Conservation (phyloP, 2,888 invertebrate genomes). For the Caenorhabditis panamensis region DNA sequence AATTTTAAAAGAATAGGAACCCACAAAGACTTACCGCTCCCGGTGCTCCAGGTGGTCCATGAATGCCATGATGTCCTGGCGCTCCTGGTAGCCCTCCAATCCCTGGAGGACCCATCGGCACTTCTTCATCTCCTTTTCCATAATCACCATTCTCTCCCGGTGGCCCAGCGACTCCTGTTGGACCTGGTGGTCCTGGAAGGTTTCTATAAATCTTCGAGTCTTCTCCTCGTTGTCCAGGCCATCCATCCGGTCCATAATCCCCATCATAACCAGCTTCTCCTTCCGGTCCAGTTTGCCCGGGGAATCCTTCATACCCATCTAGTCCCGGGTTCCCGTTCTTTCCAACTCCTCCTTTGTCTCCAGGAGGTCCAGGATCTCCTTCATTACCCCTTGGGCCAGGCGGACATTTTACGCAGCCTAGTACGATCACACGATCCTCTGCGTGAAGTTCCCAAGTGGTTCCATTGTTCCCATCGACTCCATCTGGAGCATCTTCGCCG, state of each 20-base stretch:
- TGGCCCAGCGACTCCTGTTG: conserved; percentile 31
- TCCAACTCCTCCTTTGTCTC: conserved; percentile 46
- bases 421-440: conserved; percentile 37
- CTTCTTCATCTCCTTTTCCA: conserved; percentile 15
- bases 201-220: conserved; percentile 35
- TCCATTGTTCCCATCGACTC: conserved; percentile 74
- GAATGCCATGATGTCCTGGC: conserved; percentile 54
- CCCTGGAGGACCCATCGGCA: conserved; percentile 19
- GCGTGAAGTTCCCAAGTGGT: conserved; percentile 44
- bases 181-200: conserved; percentile 41
- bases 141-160: conserved; percentile 36
- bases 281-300: conserved; percentile 35
- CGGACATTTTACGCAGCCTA: conserved; percentile 60
- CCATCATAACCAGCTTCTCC: conserved; percentile 50
- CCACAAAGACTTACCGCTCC: conserved; percentile 26
- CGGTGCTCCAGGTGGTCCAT: conserved; percentile 56
- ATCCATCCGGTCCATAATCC: conserved; percentile 42
- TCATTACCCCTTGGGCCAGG: conserved; percentile 51
- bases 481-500: conserved; percentile 78
- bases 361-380: conserved; percentile 60
- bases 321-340: conserved; percentile 38
- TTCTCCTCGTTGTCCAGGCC: conserved; percentile 41
- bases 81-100: conserved; percentile 33
- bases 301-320: conserved; percentile 60
- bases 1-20: neutral